Conservation (phyloP, 2,797 vertebrate genomes). For the Oreortyx pictus region DNA sequence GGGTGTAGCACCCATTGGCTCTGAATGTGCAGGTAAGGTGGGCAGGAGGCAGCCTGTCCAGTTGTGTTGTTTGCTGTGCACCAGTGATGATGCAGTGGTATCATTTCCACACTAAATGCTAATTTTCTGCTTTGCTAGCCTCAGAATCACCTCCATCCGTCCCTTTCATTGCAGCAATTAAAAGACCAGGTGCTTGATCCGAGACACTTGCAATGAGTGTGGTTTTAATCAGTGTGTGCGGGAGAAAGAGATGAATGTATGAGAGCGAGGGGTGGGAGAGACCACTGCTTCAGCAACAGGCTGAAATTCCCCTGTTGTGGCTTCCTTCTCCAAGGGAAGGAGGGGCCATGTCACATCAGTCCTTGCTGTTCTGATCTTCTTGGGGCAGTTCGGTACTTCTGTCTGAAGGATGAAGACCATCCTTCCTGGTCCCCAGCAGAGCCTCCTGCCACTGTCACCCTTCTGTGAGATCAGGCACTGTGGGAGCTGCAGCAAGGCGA, state of each 20-base stretch:
- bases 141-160: conserved; percentile 47
- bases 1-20: background rate
- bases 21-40: rapidly evolving
- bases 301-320: background rate
- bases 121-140: conserved; percentile 75
- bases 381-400: rapidly evolving
- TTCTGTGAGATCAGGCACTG: background rate
- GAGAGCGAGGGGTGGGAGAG: background rate
- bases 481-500: background rate
- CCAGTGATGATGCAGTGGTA: conserved; percentile 56
- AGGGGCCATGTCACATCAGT: background rate
- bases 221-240: background rate
- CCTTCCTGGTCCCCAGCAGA: background rate
- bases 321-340: background rate
- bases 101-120: conserved; percentile 65
- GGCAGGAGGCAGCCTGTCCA: background rate
- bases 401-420: background rate
- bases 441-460: background rate
- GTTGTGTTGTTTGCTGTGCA: conserved; percentile 20
- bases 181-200: conserved; percentile 28
- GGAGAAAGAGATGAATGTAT: background rate
- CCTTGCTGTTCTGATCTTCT: background rate
- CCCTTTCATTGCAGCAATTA: conserved; percentile 62
- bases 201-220: background rate
- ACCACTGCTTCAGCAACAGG: background rate